Percentiles rank a stretch among this genome's conserved stretches.
These are phyloP conservation scores for Vanessa cardui DNA, from an alignment of 2,888 invertebrate genomes.

Conservation along the genomic window DNA sequence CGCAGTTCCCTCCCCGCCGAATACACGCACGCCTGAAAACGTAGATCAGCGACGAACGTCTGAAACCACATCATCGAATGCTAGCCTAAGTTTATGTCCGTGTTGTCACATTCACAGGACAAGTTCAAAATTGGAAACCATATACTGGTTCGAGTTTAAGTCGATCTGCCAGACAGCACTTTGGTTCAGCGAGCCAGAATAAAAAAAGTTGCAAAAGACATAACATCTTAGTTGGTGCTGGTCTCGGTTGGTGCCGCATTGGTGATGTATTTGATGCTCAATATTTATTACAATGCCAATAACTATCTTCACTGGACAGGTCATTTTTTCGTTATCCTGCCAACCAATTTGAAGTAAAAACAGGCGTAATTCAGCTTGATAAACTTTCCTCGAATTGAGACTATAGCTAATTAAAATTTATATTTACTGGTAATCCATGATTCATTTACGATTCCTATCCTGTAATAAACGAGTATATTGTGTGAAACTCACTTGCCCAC, in stretches of 20 bases:
- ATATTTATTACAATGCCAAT: too few relatives aligned
- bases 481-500: conserved; percentile 85
- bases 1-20: conserved; percentile 91
- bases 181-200: too few relatives aligned
- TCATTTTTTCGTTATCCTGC: too few relatives aligned
- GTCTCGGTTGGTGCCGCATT: too few relatives aligned
- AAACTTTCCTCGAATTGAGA: conserved; percentile 15
- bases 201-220: too few relatives aligned
- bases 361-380: neutral
- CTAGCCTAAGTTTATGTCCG: conserved; percentile 73
- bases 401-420: neutral
- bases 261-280: too few relatives aligned
- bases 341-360: too few relatives aligned
- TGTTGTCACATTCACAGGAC: conserved; percentile 39
- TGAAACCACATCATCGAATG: conserved; percentile 84
- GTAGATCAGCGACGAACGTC: conserved; percentile 93
- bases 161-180: too few relatives aligned
- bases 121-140: neutral
- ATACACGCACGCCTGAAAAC: conserved; percentile 93
- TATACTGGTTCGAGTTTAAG: too few relatives aligned
- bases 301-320: too few relatives aligned
- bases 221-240: too few relatives aligned
- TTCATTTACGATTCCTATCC: neutral
- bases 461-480: neutral
- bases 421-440: neutral